A percentile compares a stretch with the other conserved stretches of the same genome.
These are phyloP conservation scores for Suillia variegata DNA, from an alignment of 2,888 invertebrate genomes.

Conservation along the genomic window DNA sequence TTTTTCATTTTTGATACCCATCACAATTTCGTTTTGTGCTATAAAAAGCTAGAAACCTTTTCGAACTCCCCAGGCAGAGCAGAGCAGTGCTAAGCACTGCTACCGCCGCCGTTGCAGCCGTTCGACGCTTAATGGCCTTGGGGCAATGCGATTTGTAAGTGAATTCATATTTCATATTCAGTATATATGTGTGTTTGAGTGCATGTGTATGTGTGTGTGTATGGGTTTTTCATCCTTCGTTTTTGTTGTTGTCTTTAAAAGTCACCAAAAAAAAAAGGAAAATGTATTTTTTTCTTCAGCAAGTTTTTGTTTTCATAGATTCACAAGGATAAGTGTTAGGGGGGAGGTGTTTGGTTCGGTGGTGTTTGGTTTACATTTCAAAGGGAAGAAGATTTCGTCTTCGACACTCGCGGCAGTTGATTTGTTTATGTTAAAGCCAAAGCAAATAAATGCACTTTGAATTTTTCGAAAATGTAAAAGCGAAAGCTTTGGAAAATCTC, in stretches of 20 bases:
- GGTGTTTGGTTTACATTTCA: too few species aligned
- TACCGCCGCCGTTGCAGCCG: not conserved
- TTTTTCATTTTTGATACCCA: too few species aligned
- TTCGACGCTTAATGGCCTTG: constrained; percentile 48
- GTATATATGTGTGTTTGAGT: constrained; percentile 18
- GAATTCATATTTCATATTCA: constrained; percentile 58
- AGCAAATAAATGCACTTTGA: not conserved
- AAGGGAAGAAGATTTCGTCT: not conserved
- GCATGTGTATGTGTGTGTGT: too few species aligned
- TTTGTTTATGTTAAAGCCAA: not conserved
- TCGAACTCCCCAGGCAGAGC: not conserved
- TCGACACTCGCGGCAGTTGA: too few species aligned
- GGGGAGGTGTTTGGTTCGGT: too few species aligned
- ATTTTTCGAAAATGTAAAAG: not conserved
- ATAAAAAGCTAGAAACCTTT: not conserved
- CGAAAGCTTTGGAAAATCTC: not conserved
- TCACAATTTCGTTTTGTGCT: too few species aligned
- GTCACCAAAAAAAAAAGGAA: not conserved
- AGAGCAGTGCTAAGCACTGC: not conserved
- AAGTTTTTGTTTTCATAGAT: not conserved
- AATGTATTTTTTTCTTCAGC: too few species aligned
- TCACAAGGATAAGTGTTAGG: not conserved
- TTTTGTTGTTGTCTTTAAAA: constrained; percentile 2
- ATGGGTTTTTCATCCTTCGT: not conserved
- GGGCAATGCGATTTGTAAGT: constrained; percentile 54